Evolutionary conservation across 2,797 vertebrate genomes (phyloP).

Genomic region (Mus caroli): DNA sequence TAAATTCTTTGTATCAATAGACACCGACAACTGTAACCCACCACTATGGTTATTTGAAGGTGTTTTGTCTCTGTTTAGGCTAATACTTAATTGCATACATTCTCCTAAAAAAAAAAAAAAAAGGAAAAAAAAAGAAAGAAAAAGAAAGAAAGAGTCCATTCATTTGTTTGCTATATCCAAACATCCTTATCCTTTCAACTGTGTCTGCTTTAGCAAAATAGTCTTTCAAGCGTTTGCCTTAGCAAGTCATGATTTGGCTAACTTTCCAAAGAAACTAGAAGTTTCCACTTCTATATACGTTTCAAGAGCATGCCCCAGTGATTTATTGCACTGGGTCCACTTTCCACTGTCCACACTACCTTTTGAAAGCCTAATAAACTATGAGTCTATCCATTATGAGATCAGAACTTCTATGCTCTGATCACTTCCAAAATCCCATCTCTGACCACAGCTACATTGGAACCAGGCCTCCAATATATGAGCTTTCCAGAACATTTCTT

Average conservation of each 20-base stretch:
- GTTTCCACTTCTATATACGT: not conserved
- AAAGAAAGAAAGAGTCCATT: too few species aligned
- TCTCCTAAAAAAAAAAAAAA: not conserved
- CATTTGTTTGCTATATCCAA: not conserved
- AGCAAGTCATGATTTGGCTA: not conserved
- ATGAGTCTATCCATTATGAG: not conserved
- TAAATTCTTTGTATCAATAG: not conserved
- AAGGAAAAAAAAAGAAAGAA: too few species aligned
- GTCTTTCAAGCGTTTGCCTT: not conserved
- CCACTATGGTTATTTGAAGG: not conserved
- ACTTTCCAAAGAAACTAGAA: not conserved
- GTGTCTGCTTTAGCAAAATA: too few species aligned
- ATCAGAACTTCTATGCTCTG: not conserved
- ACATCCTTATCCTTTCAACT: too few species aligned
- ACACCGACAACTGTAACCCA: not conserved
- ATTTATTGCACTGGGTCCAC: not conserved
- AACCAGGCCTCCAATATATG: not conserved
- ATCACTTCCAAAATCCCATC: not conserved
- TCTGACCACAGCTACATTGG: not conserved
- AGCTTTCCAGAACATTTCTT: not conserved
- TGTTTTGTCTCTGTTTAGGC: constrained; percentile 13
- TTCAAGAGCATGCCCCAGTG: not conserved
- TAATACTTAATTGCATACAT: not conserved
- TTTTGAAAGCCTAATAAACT: not conserved
- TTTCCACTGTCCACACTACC: not conserved